phyloP scores from a whole-genome alignment of 2,797 vertebrate genomes.

The Mormyrops boulengeri region DNA sequence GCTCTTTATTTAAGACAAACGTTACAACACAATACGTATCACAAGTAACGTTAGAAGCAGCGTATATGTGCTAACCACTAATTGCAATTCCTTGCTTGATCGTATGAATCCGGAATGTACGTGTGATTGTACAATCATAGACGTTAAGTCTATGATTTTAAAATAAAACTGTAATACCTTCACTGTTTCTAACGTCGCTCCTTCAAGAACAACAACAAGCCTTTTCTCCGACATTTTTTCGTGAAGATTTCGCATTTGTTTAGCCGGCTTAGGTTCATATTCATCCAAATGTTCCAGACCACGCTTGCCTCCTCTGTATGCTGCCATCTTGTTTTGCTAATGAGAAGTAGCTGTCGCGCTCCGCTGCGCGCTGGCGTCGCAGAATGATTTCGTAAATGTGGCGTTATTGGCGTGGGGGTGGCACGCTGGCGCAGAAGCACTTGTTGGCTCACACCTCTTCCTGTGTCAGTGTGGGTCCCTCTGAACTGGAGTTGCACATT shows the following conservation, averaged over 20 bases:
- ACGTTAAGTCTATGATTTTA: neutral
- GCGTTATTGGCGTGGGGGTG: neutral
- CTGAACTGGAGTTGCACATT: neutral
- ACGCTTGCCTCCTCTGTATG: slow-evolving; percentile 54
- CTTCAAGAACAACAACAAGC: slow-evolving; percentile 80
- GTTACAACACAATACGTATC: neutral
- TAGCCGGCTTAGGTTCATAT: slow-evolving; percentile 66
- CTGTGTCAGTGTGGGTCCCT: neutral
- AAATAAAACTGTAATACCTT: slow-evolving; percentile 62
- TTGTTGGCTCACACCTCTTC: neutral
- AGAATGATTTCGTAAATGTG: neutral
- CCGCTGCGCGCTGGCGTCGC: neutral
- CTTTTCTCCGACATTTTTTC: slow-evolving; percentile 67
- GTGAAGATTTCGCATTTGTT: slow-evolving; percentile 56
- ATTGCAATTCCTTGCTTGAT: neutral
- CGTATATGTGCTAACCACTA: neutral
- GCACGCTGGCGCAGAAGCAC: neutral
- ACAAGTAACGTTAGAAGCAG: neutral
- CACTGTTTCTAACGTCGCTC: slow-evolving; percentile 85
- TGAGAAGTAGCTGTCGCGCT: slow-evolving; percentile 34
- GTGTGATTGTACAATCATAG: neutral
- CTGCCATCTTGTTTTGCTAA: slow-evolving; percentile 49
- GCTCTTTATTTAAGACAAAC: neutral
- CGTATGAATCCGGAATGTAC: neutral
- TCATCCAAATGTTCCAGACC: slow-evolving; percentile 69